Percentiles rank a stretch among this genome's conserved stretches.
Evolutionary conservation across 1,140 invertebrate genomes (phyloP).

Genomic region (Drosophila saltans): DNA sequence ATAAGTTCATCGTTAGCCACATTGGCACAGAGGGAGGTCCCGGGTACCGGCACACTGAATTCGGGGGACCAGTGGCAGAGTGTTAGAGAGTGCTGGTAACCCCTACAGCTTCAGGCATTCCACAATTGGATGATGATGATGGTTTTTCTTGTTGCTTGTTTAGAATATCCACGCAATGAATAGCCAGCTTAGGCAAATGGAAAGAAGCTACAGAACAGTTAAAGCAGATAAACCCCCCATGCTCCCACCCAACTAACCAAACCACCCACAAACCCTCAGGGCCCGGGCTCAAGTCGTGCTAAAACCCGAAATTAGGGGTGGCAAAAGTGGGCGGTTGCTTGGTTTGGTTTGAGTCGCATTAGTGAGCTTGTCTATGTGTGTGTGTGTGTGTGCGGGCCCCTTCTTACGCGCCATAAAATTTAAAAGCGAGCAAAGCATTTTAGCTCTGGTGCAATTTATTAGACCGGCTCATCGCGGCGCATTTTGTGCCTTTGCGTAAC

Average conservation of each 20-base stretch:
- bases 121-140: slow-evolving; percentile 44
- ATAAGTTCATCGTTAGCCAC: slow-evolving; percentile 57
- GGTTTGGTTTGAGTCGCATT: slow-evolving; percentile 39
- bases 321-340: slow-evolving; percentile 37
- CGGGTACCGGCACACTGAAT: slow-evolving; percentile 12
- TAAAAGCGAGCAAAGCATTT: slow-evolving; percentile 81
- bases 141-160: slow-evolving; percentile 72
- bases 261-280: slow-evolving; percentile 30
- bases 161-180: slow-evolving; percentile 76
- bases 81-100: slow-evolving; percentile 3
- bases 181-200: slow-evolving; percentile 76
- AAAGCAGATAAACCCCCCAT: neutral
- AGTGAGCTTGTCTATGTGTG: slow-evolving; percentile 25
- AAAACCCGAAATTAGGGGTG: slow-evolving; percentile 75
- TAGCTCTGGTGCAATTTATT: slow-evolving; percentile 81
- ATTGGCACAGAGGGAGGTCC: neutral
- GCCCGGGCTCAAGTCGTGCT: slow-evolving; percentile 54
- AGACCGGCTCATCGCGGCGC: slow-evolving; percentile 71
- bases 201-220: slow-evolving; percentile 38
- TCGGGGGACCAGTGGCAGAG: slow-evolving; percentile 25
- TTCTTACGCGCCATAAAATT: slow-evolving; percentile 81
- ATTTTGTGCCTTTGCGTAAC: slow-evolving; percentile 68
- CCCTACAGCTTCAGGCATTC: slow-evolving; percentile 20
- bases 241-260: slow-evolving; percentile 22
- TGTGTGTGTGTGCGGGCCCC: slow-evolving; percentile 30